Evolutionary conservation across 2,888 invertebrate species (phyloP).

Genomic region (Pandemis cinnamomeana): DNA sequence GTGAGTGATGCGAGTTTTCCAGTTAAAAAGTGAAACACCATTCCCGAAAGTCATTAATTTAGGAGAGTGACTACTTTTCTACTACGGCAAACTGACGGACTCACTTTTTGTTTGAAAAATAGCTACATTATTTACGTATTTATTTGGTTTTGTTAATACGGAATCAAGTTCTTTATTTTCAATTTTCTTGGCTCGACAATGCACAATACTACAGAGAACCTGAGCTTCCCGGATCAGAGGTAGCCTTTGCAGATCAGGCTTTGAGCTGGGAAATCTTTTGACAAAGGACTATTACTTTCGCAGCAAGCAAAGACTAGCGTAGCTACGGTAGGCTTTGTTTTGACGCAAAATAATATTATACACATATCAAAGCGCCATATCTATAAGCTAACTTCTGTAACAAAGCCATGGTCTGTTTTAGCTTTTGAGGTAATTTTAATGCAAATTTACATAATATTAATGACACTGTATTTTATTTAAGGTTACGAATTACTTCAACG

Average conservation of each 20-base stretch:
- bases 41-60: constrained; percentile 17
- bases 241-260: constrained; percentile 7
- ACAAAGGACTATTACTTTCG: background rate
- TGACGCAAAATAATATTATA: background rate
- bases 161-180: background rate
- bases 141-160: background rate
- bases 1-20: constrained; percentile 16
- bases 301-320: background rate
- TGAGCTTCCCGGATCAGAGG: constrained; percentile 2
- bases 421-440: background rate
- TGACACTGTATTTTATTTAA: background rate
- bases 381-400: background rate
- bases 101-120: background rate
- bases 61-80: constrained; percentile 1
- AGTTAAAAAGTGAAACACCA: constrained; percentile 14
- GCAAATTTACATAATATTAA: background rate
- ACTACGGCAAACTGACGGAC: background rate
- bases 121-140: background rate
- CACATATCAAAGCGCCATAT: background rate
- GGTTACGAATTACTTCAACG: background rate
- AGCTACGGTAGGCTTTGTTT: background rate
- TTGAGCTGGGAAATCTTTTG: background rate
- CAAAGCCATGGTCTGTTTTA: no score
- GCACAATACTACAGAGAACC: background rate
- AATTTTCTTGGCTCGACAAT: constrained; percentile 2